Base-by-base conservation (phyloP, 2,113 vertebrate genomes). In the Indicator maculatus region DNA sequence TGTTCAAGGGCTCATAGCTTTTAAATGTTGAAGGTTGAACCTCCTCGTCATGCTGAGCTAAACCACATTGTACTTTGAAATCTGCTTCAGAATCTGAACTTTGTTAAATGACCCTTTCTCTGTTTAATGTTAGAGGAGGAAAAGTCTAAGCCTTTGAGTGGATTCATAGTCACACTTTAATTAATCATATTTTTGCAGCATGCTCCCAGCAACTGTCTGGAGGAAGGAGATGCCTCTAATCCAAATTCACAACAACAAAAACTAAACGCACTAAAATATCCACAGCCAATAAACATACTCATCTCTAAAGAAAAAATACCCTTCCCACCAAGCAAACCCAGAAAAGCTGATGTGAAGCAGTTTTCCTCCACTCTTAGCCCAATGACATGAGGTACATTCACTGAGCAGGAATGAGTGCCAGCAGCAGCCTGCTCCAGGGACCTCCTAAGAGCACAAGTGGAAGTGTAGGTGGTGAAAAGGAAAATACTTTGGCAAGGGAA, bases 111-210 rank as follows among this genome's bases (percentile, higher is more conserved):
- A 69, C 69, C 73, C 73, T 72, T 88, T 71, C 85, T 91, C 87
- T 83, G 0, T 83, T 83, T 53, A 69, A 55, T 33, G 30, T 53
- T 86, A 71, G 76, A 88, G 73, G 59, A 93, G 83, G 83, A 84
- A 61, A 65, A 78, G 39, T 41, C 79, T 77, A 71, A 88, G 89
- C 85, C 75, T 88, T 70, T 69, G 86, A 91, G 86, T 88, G 86
- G 76, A 95, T 93, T 95, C 95, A n/a, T 9, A 83, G 88, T 90
- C 90, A 93, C 90, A 75, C 80, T 95, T 91, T 90, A 95, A 94
- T 96, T 95, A 94, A 95, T 95, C 88, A 86, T 91, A 86, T 91
- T 83, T 95, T 91, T 91, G 52, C 73, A 83, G 72, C 44, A 5
- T 20, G 65, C 94, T 95, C 85, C 89, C 76, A 97, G 88, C 79